phyloP scores from a whole-genome alignment of 2,113 vertebrate species.

The Notothenia rossii region DNA sequence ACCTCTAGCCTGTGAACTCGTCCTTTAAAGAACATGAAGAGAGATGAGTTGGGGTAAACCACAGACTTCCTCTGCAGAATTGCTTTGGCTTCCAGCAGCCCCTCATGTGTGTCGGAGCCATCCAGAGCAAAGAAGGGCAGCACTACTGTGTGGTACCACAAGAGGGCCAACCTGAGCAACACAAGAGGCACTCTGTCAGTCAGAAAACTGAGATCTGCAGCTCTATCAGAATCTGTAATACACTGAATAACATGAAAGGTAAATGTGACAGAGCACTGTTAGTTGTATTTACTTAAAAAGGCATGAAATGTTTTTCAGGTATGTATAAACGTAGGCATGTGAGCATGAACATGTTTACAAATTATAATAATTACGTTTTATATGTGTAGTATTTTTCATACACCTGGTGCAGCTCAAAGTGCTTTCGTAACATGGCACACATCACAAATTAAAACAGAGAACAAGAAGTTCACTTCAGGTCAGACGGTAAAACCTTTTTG shows the following conservation, averaged over 20 bases:
- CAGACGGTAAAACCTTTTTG: no score
- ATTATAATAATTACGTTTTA: no score
- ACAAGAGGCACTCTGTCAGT: conserved; percentile 8
- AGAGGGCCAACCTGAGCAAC: conserved; percentile 89
- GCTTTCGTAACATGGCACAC: no score
- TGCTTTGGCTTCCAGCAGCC: conserved; percentile 94
- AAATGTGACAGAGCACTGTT: not conserved
- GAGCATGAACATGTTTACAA: no score
- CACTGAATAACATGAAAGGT: not conserved
- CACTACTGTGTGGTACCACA: conserved; percentile 99
- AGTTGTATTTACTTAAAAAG: not conserved
- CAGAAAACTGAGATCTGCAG: not conserved
- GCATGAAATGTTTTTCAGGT: no score
- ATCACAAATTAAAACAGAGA: no score
- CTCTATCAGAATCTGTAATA: not conserved
- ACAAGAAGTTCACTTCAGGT: no score
- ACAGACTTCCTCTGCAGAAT: conserved; percentile 96
- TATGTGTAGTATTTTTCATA: no score
- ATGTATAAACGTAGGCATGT: no score
- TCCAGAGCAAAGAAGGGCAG: conserved; percentile 98
- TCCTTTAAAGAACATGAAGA: conserved; percentile 99
- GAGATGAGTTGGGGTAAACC: conserved; percentile 97
- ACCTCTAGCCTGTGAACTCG: conserved; percentile 98
- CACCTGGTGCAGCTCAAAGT: no score
- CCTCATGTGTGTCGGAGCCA: conserved; percentile 91